These are phyloP conservation scores for Crotalus horridus DNA, from an alignment of 2,113 vertebrate genomes.

Conservation along the genomic window DNA sequence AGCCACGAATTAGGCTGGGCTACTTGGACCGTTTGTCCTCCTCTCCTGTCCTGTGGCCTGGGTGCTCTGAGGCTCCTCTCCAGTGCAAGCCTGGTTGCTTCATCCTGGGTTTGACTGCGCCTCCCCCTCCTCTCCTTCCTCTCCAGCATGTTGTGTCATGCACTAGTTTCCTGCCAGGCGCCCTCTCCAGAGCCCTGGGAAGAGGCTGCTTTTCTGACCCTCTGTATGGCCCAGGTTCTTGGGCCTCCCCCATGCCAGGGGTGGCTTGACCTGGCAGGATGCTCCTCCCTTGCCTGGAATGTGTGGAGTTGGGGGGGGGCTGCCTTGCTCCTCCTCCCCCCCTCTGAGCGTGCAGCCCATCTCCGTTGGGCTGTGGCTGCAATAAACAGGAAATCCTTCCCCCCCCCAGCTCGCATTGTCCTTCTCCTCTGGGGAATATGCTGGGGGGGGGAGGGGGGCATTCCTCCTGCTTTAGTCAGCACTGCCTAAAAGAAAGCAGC, in stretches of 20 bases:
- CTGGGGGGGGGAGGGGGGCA: constrained; percentile 1
- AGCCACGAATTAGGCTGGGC: background rate
- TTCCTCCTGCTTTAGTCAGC: constrained; percentile 57
- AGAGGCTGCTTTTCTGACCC: background rate
- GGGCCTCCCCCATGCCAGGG: background rate
- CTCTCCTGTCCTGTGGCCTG: background rate
- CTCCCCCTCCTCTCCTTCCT: background rate
- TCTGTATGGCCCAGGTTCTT: background rate
- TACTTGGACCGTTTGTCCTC: background rate
- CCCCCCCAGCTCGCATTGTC: background rate
- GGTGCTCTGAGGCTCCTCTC: background rate
- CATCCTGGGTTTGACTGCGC: background rate
- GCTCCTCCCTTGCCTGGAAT: constrained; percentile 1
- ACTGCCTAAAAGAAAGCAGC: background rate
- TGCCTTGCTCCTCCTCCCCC: background rate
- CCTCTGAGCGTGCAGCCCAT: background rate
- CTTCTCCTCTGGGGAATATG: constrained; percentile 17
- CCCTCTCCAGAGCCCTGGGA: background rate
- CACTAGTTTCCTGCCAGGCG: background rate
- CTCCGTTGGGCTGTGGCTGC: background rate
- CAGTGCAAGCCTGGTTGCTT: background rate
- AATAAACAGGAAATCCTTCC: constrained; percentile 56
- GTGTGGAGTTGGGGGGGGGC: background rate
- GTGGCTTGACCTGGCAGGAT: background rate
- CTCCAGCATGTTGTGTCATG: background rate